phyloP scores from a whole-genome alignment of 1,140 invertebrate species.

The Diuraphis noxia region DNA sequence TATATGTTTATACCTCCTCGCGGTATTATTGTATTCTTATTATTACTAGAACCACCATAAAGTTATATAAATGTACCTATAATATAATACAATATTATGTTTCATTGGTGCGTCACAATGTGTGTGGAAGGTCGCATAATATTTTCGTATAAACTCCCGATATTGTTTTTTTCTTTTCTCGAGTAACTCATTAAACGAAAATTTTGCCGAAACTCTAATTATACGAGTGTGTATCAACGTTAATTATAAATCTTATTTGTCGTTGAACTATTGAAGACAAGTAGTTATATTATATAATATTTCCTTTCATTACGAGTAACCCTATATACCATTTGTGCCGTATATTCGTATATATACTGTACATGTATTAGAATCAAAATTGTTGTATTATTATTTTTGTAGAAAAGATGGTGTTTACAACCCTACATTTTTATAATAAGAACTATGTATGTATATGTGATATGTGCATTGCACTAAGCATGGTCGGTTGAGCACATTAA shows the following conservation, averaged over 20 bases:
- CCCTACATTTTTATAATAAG: background rate
- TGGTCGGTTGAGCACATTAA: background rate
- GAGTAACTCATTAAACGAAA: background rate
- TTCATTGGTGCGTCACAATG: background rate
- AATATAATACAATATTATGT: no score
- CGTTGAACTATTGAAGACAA: background rate
- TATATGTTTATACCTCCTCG: background rate
- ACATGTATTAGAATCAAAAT: background rate
- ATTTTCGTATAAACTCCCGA: background rate
- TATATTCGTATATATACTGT: background rate
- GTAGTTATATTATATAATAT: background rate
- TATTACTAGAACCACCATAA: background rate
- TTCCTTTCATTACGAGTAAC: background rate
- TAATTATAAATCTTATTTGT: background rate
- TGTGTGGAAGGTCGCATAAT: background rate
- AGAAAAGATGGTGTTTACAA: background rate
- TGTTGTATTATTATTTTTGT: background rate
- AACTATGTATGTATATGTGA: background rate
- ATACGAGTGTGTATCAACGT: background rate
- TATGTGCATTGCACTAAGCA: background rate
- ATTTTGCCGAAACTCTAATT: background rate
- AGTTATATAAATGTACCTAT: background rate
- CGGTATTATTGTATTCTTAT: background rate
- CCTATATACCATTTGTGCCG: background rate
- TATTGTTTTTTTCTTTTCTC: background rate